These are phyloP conservation scores for Acleris emargana DNA, from an alignment of 2,888 invertebrate species.

Conservation along the genomic window DNA sequence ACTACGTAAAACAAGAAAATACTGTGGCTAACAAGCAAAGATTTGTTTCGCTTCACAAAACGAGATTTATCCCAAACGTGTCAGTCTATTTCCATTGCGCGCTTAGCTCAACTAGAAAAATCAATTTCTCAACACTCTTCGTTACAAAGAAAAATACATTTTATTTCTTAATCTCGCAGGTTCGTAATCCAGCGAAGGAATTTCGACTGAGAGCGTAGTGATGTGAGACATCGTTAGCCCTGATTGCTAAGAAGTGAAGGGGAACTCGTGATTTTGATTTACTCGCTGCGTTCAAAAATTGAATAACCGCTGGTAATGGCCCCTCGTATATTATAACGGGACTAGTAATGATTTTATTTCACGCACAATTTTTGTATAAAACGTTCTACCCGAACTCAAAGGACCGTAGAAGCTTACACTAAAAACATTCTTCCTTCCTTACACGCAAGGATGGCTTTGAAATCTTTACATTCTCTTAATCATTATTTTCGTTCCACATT, in stretches of 20 bases:
- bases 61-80: conserved; percentile 29
- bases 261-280: conserved; percentile 40
- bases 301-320: conserved; percentile 41
- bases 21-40: neutral
- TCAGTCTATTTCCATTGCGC: conserved; percentile 32
- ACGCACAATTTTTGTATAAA: conserved; percentile 34
- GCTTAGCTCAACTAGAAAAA: conserved; percentile 23
- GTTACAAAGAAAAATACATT: conserved; percentile 32
- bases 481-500: no score
- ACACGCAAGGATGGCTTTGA: no score
- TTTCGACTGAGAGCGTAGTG: conserved; percentile 31
- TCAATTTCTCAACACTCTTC: conserved; percentile 20
- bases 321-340: conserved; percentile 30
- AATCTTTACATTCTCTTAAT: no score
- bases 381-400: neutral
- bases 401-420: no score
- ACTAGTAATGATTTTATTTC: conserved; percentile 37
- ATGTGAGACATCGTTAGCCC: conserved; percentile 44
- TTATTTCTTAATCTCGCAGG: conserved; percentile 25
- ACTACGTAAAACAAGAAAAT: neutral
- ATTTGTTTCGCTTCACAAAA: conserved; percentile 18
- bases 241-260: conserved; percentile 48
- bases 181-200: conserved; percentile 22
- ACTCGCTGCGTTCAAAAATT: conserved; percentile 39
- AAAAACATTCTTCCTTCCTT: no score